Evolutionary conservation across 2,888 invertebrate genomes (phyloP), one percentile per base, ranked within the genome.

Genomic region (Myopa testacea): DNA sequence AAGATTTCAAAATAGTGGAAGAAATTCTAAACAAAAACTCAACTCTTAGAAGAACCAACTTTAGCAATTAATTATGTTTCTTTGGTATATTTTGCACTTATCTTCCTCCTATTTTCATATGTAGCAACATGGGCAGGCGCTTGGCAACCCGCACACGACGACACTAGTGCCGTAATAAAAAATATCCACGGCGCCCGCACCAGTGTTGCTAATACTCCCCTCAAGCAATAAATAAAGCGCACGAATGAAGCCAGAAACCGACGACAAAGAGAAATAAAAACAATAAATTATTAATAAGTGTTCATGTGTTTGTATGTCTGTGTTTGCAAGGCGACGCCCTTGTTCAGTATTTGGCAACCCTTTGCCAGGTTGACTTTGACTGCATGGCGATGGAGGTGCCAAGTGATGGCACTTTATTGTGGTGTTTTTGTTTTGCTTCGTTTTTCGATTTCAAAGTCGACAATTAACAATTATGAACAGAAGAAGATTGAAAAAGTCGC

Each of bases 141-240:
- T 45, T 45, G 45, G 45, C 45, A 45, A 45, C 45, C 34, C 37
- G 63, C 63, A 63, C 63, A 37, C 63, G 45, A 45, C 45, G 45
- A 6, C 45, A 1, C 45, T 45, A 10, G 45, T 6, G 45, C 4
- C 6, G 45, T 45, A 45, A 45, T 45, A 14, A 67, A 67, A 67
- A 12, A 34, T 34, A 67, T 12, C 34, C 16, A 40, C 40, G 38
- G n/a, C 67, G 37, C 34, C 26, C 60, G n/a, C n/a, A 60, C 26
- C 63, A n/a, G 63, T 26, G 63, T 63, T 63, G 63, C 63, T 63
- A 63, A n/a, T 34, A 12, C 63, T 5, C n/a, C 55, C 55, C 55
- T n/a, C 16, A 55, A 34, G 38, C 67, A 67, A 67, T 67, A 67
- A 67, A 67, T 67, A 67, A 67, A 67, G n/a, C 6, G 38, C 37